Percentiles rank a stretch among this genome's conserved stretches.
Evolutionary conservation across 2,888 invertebrate species (phyloP).

Genomic region (Drosophila sordidula): DNA sequence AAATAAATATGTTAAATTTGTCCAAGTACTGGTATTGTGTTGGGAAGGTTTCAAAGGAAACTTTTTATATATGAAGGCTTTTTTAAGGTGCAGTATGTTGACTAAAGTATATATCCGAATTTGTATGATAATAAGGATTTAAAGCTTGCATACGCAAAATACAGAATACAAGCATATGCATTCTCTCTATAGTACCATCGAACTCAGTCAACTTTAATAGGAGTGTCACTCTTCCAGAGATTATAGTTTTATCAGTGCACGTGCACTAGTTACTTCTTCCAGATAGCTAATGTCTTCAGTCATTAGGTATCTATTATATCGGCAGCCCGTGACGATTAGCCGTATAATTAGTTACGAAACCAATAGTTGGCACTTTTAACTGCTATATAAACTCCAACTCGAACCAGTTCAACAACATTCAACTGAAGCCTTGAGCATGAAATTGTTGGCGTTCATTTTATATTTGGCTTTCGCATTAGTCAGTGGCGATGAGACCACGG

Average conservation of each 20-base stretch:
- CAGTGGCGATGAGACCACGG: conserved; percentile 2
- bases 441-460: conserved; percentile 19
- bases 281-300: conserved; percentile 18
- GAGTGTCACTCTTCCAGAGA: background rate
- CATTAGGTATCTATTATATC: conserved; percentile 14
- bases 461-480: conserved; percentile 16
- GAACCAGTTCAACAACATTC: background rate
- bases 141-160: too few relatives aligned
- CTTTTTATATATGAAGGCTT: too few relatives aligned
- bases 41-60: too few relatives aligned
- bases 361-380: background rate
- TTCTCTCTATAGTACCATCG: too few relatives aligned
- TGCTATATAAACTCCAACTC: background rate
- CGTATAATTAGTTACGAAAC: conserved; percentile 1
- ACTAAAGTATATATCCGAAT: too few relatives aligned
- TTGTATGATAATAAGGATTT: too few relatives aligned
- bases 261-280: background rate
- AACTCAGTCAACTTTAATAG: too few relatives aligned
- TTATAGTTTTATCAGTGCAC: background rate
- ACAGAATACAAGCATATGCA: too few relatives aligned
- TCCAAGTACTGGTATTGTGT: too few relatives aligned
- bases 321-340: background rate
- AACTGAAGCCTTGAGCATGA: conserved; percentile 26
- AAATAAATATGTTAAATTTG: too few relatives aligned
- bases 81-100: too few relatives aligned